A percentile compares a stretch with the other conserved stretches of the same genome.
Evolutionary conservation across 1,140 invertebrate species (phyloP).

Genomic region (Ridgeia piscesae): DNA sequence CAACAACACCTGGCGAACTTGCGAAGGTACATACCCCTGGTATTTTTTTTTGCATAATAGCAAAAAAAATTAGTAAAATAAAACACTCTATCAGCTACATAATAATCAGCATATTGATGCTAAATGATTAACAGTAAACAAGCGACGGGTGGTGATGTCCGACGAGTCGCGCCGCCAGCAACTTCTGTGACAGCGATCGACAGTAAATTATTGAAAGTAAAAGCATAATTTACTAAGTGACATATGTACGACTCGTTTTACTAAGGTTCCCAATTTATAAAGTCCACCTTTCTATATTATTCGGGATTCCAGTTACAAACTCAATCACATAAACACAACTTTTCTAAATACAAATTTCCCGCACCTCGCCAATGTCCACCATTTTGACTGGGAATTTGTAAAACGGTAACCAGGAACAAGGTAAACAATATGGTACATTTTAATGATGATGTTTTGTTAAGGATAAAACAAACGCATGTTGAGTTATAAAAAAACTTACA

Average conservation of each 20-base stretch:
- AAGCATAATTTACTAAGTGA: background rate
- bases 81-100: no score
- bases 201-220: background rate
- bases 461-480: no score
- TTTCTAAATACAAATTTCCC: background rate
- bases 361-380: background rate
- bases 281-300: background rate
- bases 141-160: no score
- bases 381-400: background rate
- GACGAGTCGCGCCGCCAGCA: no score
- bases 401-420: background rate
- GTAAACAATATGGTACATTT: background rate
- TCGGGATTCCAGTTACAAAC: background rate
- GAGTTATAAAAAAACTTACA: no score
- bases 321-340: background rate
- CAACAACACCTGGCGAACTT: no score
- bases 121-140: no score
- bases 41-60: no score
- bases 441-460: no score
- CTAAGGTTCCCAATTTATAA: background rate
- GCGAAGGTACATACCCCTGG: no score
- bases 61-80: no score
- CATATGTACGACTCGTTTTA: background rate
- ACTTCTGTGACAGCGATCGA: background rate
- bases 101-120: no score